Evolutionary conservation across 2,888 invertebrate genomes (phyloP).

Genomic region (Apocheima hispidaria): DNA sequence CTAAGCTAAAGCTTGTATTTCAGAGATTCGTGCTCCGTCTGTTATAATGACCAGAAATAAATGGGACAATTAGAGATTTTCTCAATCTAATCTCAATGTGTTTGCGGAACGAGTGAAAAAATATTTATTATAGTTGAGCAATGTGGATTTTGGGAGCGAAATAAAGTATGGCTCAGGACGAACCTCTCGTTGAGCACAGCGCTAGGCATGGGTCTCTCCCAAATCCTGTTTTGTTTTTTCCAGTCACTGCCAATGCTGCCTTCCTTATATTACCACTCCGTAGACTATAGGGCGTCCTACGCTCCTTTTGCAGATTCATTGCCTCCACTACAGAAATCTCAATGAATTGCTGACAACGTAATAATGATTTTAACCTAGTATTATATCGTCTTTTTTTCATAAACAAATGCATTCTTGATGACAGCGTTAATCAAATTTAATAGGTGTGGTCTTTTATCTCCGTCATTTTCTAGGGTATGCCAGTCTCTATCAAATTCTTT

Average conservation of each 20-base stretch:
- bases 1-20: too few relatives aligned
- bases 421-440: neutral
- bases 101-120: neutral
- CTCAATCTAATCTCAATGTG: neutral
- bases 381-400: neutral
- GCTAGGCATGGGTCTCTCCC: too few relatives aligned
- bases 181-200: too few relatives aligned
- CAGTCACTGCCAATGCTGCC: neutral
- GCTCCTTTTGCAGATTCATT: neutral
- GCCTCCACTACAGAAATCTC: neutral
- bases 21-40: too few relatives aligned
- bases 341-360: neutral
- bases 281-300: neutral
- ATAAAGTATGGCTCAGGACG: too few relatives aligned
- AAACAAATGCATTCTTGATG: neutral
- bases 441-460: constrained; percentile 1
- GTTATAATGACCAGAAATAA: too few relatives aligned
- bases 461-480: neutral
- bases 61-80: neutral
- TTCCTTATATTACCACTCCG: neutral
- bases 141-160: neutral
- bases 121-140: neutral
- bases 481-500: neutral
- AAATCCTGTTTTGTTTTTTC: too few relatives aligned
- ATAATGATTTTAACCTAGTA: neutral